Conservation (phyloP, 2,113 vertebrate species). For the Zosterops pallidus region DNA sequence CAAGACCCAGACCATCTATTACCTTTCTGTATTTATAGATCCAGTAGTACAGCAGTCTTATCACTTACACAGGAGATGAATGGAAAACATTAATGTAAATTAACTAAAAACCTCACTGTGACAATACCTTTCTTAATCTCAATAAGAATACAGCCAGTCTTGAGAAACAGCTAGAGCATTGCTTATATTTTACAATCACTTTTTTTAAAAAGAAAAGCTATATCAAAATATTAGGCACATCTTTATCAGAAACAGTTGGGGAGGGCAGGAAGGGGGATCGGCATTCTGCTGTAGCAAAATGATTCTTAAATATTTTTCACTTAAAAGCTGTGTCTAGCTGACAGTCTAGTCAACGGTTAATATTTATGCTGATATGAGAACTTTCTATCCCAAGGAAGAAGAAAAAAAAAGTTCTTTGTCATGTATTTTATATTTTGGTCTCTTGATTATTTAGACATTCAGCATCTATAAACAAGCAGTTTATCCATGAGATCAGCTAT, state of each 20-base stretch:
- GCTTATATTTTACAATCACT: neutral
- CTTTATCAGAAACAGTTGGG: neutral
- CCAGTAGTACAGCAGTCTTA: neutral
- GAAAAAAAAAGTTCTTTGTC: neutral
- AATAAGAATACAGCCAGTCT: neutral
- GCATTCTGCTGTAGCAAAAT: neutral
- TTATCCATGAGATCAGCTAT: conserved; percentile 49
- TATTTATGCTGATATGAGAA: neutral
- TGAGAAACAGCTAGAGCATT: neutral
- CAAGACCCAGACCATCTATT: neutral
- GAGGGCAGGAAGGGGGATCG: neutral
- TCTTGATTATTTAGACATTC: conserved; percentile 59
- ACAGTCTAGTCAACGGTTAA: neutral
- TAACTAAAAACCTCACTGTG: neutral
- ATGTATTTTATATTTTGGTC: neutral
- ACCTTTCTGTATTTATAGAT: neutral
- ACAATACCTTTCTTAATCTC: neutral
- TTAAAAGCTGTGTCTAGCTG: neutral
- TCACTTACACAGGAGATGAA: neutral
- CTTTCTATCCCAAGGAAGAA: neutral
- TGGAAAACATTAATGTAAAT: neutral
- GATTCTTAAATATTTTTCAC: neutral
- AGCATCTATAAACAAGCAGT: conserved; percentile 47
- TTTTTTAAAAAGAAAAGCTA: neutral
- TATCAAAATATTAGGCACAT: neutral